phyloP scores from a whole-genome alignment of 2,797 vertebrate species.

The Apogon talboti region DNA sequence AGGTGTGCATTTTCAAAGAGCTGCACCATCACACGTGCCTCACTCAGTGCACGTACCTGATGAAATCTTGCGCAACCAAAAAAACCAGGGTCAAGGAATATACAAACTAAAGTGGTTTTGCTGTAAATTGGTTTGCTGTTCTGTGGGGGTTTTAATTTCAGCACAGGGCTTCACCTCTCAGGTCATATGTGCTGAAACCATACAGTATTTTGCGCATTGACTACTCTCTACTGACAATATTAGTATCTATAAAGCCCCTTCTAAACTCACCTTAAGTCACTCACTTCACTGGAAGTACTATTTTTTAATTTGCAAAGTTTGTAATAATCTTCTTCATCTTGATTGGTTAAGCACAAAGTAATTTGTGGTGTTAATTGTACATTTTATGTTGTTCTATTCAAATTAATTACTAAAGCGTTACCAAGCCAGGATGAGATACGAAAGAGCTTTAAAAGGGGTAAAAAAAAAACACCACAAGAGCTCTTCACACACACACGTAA shows the following conservation, averaged over 20 bases:
- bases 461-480: neutral
- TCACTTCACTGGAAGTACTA: too few species aligned
- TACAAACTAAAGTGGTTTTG: slow-evolving; percentile 17
- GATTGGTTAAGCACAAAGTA: too few species aligned
- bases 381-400: too few species aligned
- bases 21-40: slow-evolving; percentile 20
- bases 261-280: too few species aligned
- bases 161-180: neutral
- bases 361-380: too few species aligned
- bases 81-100: neutral
- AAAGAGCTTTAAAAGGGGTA: neutral
- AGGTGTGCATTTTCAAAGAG: slow-evolving; percentile 46
- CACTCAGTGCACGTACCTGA: slow-evolving; percentile 24
- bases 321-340: too few species aligned
- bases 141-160: slow-evolving; percentile 17
- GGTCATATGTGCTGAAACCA: neutral
- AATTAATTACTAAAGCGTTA: too few species aligned
- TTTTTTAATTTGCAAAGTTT: too few species aligned
- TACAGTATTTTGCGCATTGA: fast-evolving
- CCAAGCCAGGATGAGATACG: neutral
- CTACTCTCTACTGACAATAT: too few species aligned
- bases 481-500: neutral
- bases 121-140: neutral
- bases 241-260: too few species aligned
- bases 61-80: slow-evolving; percentile 57